These are phyloP conservation scores for Onychorhynchus coronatus DNA, from an alignment of 2,113 vertebrate genomes.

Conservation along the genomic window DNA sequence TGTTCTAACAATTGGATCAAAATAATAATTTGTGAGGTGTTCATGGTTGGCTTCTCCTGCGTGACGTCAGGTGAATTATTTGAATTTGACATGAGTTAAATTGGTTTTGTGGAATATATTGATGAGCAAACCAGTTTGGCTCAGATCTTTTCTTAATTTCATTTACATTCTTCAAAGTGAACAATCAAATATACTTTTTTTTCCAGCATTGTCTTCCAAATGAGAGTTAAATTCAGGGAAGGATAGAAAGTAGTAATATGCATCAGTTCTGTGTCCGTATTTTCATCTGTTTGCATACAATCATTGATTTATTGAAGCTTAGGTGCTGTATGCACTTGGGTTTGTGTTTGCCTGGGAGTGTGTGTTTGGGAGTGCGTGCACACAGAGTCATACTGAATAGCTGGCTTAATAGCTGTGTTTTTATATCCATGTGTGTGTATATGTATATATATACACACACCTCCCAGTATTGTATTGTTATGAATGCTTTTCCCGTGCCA, in stretches of 20 bases:
- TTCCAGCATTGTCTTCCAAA: not conserved
- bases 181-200: not conserved
- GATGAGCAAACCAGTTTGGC: not conserved
- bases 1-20: constrained; percentile 64
- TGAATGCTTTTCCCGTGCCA: not conserved
- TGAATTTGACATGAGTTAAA: constrained; percentile 37
- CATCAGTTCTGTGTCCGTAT: not conserved
- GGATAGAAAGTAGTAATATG: not conserved
- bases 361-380: not conserved
- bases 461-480: not conserved
- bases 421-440: not conserved
- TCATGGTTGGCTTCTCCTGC: constrained; percentile 33
- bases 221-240: not conserved
- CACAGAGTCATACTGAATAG: not conserved
- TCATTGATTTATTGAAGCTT: not conserved
- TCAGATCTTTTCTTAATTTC: not conserved
- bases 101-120: not conserved
- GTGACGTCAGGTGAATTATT: constrained; percentile 66
- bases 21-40: constrained; percentile 65
- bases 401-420: not conserved
- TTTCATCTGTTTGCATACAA: not conserved
- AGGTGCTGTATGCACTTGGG: not conserved
- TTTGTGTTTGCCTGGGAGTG: not conserved
- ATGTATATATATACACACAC: not conserved
- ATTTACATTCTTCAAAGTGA: not conserved